Evolutionary conservation across 2,888 invertebrate genomes (phyloP), one percentile per base, ranked within the genome.

Genomic region (Aphodius sticticus): DNA sequence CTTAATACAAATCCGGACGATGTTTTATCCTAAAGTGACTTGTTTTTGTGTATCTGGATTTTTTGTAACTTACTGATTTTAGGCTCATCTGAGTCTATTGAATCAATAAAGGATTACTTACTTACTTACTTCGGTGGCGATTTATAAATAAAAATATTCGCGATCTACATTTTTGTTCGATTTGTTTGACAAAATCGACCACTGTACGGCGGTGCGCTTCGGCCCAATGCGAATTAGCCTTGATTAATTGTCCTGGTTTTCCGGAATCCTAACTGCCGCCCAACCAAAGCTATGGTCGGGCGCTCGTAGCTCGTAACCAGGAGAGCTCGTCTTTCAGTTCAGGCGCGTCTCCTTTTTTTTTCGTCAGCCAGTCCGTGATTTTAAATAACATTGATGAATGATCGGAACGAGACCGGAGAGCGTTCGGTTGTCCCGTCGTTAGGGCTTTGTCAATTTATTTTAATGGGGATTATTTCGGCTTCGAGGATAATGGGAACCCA

Each of bases 311-410:
- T 53, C 53, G 53, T 9, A 53, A 53, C 53, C 53, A 53, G 4
- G 53, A 1, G 53, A 9, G 53, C 53, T 53, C 53, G 53, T 53
- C 53, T 53, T 53, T 53, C 53, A 53, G 53, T 53, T 53, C 53
- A 53, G 53, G 9, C 53, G 53, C 53, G 53, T 53, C 4, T 5
- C 2, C 53, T 53, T 53, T 53, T 38, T 38, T 38, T 53, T 53
- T 12, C 7, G 53, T 5, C 53, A 53, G 53, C 12, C 53, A 53
- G 53, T 53, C 53, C 53, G 53, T 53, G 53, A 53, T 53, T 53
- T 53, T 53, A 53, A 53, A 53, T 53, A 53, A 53, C 53, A 53
- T 53, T 53, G 53, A 53, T 53, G 53, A 53, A 53, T 53, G 53
- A 53, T 53, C 53, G 53, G 53, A 53, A 53, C 53, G 53, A 53